A percentile compares a stretch with the other conserved stretches of the same genome.
These are phyloP conservation scores for Echinometra lucunter DNA, from an alignment of 53 echinoderm and acorn worm genomes.

Conservation along the genomic window DNA sequence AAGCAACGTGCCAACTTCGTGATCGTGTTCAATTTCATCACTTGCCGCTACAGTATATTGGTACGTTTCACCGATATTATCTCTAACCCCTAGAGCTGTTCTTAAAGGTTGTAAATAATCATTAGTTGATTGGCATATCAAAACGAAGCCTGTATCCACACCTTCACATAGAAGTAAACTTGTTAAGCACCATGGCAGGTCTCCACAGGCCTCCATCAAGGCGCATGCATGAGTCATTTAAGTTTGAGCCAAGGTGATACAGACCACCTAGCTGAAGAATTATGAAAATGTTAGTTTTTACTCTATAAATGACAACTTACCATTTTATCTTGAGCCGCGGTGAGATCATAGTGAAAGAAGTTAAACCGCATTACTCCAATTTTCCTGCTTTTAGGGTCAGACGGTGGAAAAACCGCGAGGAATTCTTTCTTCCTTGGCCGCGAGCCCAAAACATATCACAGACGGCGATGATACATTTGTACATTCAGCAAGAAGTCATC, in stretches of 20 bases:
- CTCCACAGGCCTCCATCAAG: not conserved
- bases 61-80: not conserved
- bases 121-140: not conserved
- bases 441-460: conserved; percentile 68
- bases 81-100: not conserved
- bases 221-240: not conserved
- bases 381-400: conserved; percentile 55
- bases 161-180: not conserved
- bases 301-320: conserved; percentile 45
- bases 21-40: not conserved
- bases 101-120: not conserved
- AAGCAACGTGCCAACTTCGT: not conserved
- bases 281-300: not conserved
- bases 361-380: conserved; percentile 67
- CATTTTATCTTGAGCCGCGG: conserved; percentile 67
- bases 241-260: not conserved
- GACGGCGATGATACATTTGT: conserved; percentile 62
- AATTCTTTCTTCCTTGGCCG: conserved; percentile 58
- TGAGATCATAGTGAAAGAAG: conserved; percentile 59
- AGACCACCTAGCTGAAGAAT: not conserved
- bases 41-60: not conserved
- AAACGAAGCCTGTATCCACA: not conserved
- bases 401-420: conserved; percentile 59
- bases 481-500: conserved; percentile 69
- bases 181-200: not conserved